Percentiles rank a stretch among this genome's conserved stretches.
These are phyloP conservation scores for Pammene aurita DNA, from an alignment of 2,888 invertebrate genomes.

Conservation along the genomic window DNA sequence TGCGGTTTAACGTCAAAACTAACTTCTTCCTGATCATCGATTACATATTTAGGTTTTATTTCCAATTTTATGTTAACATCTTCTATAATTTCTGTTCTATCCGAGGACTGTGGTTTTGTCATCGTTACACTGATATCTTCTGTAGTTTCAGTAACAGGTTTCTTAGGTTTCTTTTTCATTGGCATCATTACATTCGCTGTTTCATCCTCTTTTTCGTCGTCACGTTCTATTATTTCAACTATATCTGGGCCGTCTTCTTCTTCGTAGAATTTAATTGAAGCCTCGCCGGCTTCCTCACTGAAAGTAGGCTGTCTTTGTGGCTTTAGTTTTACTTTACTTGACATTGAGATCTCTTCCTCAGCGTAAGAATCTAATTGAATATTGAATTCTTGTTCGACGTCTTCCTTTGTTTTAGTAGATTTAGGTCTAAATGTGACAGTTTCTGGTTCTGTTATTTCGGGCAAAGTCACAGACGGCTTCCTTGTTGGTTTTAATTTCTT, in stretches of 20 bases:
- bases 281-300: constrained; percentile 90
- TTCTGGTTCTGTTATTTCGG: constrained; percentile 89
- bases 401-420: constrained; percentile 90
- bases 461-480: constrained; percentile 86
- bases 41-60: constrained; percentile 85
- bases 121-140: constrained; percentile 71
- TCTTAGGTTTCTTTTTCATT: constrained; percentile 71
- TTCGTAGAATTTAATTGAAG: constrained; percentile 86
- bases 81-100: constrained; percentile 78
- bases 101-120: constrained; percentile 67
- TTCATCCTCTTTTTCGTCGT: constrained; percentile 73
- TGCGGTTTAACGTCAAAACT: constrained; percentile 72
- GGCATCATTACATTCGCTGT: constrained; percentile 67
- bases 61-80: constrained; percentile 87
- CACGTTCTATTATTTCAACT: constrained; percentile 77
- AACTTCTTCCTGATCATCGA: constrained; percentile 87
- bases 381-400: constrained; percentile 95
- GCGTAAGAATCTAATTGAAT: constrained; percentile 93
- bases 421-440: constrained; percentile 91
- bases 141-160: constrained; percentile 52
- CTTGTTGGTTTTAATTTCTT: constrained; percentile 87
- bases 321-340: constrained; percentile 91
- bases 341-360: constrained; percentile 94
- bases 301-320: constrained; percentile 89
- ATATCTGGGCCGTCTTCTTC: constrained; percentile 71